Conservation (phyloP, 2,113 vertebrate genomes). For the Ibidorhyncha struthersii region DNA sequence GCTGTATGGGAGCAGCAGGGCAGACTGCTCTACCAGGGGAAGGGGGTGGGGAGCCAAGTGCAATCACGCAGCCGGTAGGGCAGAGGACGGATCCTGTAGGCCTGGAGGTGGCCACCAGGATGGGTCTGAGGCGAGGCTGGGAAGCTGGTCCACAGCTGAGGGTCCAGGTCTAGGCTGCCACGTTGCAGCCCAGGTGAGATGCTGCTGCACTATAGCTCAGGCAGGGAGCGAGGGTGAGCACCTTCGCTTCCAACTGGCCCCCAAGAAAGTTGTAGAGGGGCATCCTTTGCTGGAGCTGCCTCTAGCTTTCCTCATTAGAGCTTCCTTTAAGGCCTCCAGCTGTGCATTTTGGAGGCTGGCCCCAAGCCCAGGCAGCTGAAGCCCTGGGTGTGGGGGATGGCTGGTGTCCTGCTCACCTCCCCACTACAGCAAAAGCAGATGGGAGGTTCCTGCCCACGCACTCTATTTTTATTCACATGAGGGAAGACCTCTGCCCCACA, state of each 20-base stretch:
- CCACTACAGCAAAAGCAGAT: not conserved
- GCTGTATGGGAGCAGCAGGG: not conserved
- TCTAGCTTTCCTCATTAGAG: not conserved
- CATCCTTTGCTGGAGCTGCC: not conserved
- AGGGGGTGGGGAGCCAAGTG: rapidly evolving
- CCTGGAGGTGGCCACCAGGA: not conserved
- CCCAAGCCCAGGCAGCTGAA: not conserved
- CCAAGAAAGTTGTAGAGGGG: not conserved
- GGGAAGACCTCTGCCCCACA: not conserved
- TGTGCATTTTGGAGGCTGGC: not conserved
- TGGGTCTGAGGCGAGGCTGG: not conserved
- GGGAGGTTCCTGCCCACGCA: rapidly evolving
- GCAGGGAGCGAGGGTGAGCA: not conserved
- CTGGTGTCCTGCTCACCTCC: not conserved
- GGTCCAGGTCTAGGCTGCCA: rapidly evolving
- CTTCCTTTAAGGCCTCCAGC: not conserved
- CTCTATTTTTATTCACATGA: not conserved
- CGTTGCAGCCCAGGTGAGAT: not conserved
- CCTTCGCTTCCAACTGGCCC: not conserved
- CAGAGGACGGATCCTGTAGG: not conserved
- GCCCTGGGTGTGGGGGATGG: not conserved
- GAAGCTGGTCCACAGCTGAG: rapidly evolving
- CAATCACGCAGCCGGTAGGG: rapidly evolving
- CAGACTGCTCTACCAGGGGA: rapidly evolving
- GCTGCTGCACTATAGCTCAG: rapidly evolving